phyloP scores from a whole-genome alignment of 2,888 invertebrate genomes.

The Aphodius sticticus region DNA sequence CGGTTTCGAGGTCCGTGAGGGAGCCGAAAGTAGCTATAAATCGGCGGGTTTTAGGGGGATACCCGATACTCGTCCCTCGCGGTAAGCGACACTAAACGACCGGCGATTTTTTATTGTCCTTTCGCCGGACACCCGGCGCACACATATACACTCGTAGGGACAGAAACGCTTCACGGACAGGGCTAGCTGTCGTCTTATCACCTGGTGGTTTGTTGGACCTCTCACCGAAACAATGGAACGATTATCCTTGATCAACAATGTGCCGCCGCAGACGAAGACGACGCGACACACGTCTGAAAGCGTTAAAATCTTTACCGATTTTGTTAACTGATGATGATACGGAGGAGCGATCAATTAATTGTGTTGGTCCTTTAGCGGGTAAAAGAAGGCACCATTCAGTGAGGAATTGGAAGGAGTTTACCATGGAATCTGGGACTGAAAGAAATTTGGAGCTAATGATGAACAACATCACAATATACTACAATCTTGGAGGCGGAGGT shows the following conservation, averaged over 20 bases:
- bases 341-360: no score
- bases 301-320: slow-evolving; percentile 20
- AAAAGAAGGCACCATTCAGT: no score
- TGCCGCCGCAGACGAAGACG: not conserved
- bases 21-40: slow-evolving; percentile 53
- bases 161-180: not conserved
- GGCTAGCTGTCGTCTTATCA: not conserved
- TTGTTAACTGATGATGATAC: slow-evolving; percentile 15
- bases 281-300: not conserved
- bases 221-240: not conserved
- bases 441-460: no score
- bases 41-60: slow-evolving; percentile 50
- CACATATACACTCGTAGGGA: not conserved
- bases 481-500: no score
- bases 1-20: slow-evolving; percentile 40
- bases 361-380: no score
- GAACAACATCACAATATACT: no score
- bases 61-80: slow-evolving; percentile 44
- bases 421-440: no score
- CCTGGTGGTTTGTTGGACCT: slow-evolving; percentile 4
- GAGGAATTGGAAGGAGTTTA: no score
- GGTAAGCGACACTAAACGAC: slow-evolving; percentile 33
- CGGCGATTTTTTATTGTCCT: slow-evolving; percentile 17
- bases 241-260: not conserved
- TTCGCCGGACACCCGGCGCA: not conserved